Conservation (phyloP, 2,888 invertebrate species). For the Melinaea menophilus region DNA sequence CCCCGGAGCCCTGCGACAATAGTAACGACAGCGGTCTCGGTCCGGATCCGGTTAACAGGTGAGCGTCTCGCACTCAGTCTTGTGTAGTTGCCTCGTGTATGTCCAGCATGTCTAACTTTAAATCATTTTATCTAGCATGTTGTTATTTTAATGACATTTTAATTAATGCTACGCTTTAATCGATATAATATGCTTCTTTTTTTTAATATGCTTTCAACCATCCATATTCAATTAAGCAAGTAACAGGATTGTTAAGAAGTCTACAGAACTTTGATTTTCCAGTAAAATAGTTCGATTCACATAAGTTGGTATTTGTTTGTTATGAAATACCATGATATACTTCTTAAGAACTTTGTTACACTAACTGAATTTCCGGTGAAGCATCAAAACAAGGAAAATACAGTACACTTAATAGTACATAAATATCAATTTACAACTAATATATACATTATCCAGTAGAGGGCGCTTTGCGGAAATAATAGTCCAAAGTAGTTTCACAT, state of each 20-base stretch:
- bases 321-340: too few relatives aligned
- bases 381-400: slow-evolving; percentile 7
- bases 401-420: too few relatives aligned
- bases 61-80: slow-evolving; percentile 34
- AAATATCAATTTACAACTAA: too few relatives aligned
- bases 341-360: too few relatives aligned
- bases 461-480: slow-evolving; percentile 15
- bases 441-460: background rate
- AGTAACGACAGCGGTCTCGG: slow-evolving; percentile 94
- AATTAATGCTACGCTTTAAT: background rate
- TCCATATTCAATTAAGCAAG: too few relatives aligned
- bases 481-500: background rate
- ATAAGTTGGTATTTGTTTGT: too few relatives aligned
- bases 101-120: background rate
- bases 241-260: too few relatives aligned
- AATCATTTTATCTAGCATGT: background rate
- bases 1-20: slow-evolving; percentile 85
- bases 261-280: too few relatives aligned
- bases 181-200: too few relatives aligned
- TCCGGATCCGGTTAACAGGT: slow-evolving; percentile 81
- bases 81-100: slow-evolving; percentile 6
- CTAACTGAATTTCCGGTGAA: too few relatives aligned
- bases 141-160: background rate
- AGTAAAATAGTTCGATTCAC: too few relatives aligned
- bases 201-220: too few relatives aligned